Evolutionary conservation across 2,113 vertebrate species (phyloP), one percentile per base, ranked within the genome.

Genomic region (Corvus moneduloides): DNA sequence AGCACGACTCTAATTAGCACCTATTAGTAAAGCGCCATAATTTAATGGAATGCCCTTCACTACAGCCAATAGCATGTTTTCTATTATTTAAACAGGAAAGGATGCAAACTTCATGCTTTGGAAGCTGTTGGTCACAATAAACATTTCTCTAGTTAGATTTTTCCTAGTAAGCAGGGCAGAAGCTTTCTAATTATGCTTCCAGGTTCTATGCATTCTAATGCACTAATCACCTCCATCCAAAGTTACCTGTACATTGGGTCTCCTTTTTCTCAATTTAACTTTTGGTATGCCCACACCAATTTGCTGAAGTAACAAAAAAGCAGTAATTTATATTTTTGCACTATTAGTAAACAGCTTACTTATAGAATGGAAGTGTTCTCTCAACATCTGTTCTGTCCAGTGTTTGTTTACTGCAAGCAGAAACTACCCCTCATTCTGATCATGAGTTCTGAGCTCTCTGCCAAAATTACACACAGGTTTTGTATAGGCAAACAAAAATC

Each of bases 211-310:
- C 96, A 94, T 66, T 95, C 91, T 94, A 97, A 96, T 64, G 77
- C 97, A 92, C 55, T 81, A 82, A 89, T 96, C 96, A 96, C 80
- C 80, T 95, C 88, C 92, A 94, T 94, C 91, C 93, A 96, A 92
- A 96, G 92, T 98, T 98, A 98, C 98, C 98, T 98, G 98, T 63
- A 98, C 90, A 97, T 96, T 83, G 83, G 98, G 98, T 97, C 97
- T 98, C 97, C 98, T 98, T 97, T 98, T 97, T 94, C 98, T 98
- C 94, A 98, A 97, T 87, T 98, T 98, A 98, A 98, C 71, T 97
- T 98, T 98, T 95, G 98, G 98, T 96, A 98, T 98, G 96, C 98
- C 98, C 97, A 98, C 95, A 97, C 98, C 98, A 98, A 98, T 98
- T 96, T 98, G 97, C 98, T 98, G 92, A 98, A 98, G 98, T 96